Evolutionary conservation across 2,113 vertebrate species (phyloP), one percentile per base, ranked within the genome.

Genomic region (Carassius auratus): DNA sequence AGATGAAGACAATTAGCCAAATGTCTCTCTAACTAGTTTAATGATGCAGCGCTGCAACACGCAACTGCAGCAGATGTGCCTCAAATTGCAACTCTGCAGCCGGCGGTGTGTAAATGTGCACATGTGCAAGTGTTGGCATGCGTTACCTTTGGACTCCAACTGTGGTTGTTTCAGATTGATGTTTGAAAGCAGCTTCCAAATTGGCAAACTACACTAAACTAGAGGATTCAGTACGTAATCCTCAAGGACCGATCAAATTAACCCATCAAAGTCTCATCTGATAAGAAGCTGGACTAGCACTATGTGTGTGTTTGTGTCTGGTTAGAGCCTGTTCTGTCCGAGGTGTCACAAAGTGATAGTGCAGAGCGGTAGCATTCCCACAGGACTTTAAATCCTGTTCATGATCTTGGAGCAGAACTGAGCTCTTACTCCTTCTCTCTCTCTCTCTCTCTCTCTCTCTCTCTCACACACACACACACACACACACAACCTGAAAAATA

Each of bases 331-430:
- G 15, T 81, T 33, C 42, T 50, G 64, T 69, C 80, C 8, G 19
- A 69, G 38, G 80, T 82, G 26, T 82, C 80, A 82, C 80, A 82
- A 82, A 82, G 80, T 82, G 42, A 82, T 33, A 82, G 64, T 30
- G 78, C 78, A 48, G 61, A 81, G 78, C 61, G 23, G 23, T 8
- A 66, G 61, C 38, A 50, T 83, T 83, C 68, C 81, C 66, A 59
- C 19, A 59, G 68, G 66, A 83, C 33, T 57, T 83, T 57, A 73
- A 59, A 83, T 83, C 81, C 64, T 57, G 50, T 73, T 69, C 80
- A 82, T 55, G 80, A 26, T 68, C 79, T 66, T 81, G 42, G 61
- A 66, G 79, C 33, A 83, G 66, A 83, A 73, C 81, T 83, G 81
- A 83, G 50, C 66, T 73, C 68, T 81, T 81, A 26, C 79, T 81